Evolutionary conservation across 2,888 invertebrate species (phyloP).

Genomic region (Tetranychus truncatus): DNA sequence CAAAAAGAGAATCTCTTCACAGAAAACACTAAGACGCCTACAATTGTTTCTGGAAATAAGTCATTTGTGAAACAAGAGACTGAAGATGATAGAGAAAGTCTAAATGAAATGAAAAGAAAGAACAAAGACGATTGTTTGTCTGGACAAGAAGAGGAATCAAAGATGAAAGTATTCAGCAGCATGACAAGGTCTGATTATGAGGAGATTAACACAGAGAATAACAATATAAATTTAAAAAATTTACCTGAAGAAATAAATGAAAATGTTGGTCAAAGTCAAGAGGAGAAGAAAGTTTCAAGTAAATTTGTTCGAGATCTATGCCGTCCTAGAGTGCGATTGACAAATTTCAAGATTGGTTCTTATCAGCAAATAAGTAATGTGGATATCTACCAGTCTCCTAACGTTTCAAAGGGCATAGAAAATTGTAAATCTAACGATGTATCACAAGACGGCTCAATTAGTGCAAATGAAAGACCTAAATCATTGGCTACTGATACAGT

Average conservation of each 20-base stretch:
- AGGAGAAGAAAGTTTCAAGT: slow-evolving; percentile 6
- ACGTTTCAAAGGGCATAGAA: background rate
- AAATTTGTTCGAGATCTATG: slow-evolving; percentile 14
- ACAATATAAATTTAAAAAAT: background rate
- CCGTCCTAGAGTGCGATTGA: slow-evolving; percentile 14
- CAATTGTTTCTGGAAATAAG: background rate
- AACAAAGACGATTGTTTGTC: background rate
- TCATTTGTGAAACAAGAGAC: background rate
- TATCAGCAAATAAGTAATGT: slow-evolving; percentile 13
- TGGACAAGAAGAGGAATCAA: background rate
- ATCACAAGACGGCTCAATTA: background rate
- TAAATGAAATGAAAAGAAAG: no score
- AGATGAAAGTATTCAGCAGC: background rate
- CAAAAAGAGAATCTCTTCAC: background rate
- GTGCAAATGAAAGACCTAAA: background rate
- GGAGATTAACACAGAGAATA: background rate
- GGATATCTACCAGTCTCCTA: slow-evolving; percentile 15
- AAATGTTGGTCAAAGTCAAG: background rate
- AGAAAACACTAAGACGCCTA: background rate
- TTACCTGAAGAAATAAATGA: background rate
- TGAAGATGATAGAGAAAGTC: background rate
- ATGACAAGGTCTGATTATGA: background rate
- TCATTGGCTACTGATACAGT: background rate
- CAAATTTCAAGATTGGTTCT: slow-evolving; percentile 20
- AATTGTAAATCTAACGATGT: background rate